phyloP scores from a whole-genome alignment of 2,113 vertebrate genomes.

The Ochotona princeps region DNA sequence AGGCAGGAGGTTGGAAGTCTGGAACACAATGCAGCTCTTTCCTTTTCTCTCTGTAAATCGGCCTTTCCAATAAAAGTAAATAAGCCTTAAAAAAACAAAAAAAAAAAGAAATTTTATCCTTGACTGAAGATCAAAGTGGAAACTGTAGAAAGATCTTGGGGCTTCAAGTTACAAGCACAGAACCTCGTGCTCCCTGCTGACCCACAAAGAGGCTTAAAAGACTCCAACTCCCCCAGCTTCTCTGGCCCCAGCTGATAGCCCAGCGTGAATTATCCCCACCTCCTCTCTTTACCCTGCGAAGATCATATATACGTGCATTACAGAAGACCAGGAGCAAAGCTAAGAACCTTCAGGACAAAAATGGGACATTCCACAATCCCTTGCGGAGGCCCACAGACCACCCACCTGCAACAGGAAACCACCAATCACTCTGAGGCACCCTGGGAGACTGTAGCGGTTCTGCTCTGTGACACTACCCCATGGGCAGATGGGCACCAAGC shows the following conservation, averaged over 20 bases:
- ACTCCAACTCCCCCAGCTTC: neutral
- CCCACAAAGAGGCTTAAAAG: neutral
- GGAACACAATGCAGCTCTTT: no score
- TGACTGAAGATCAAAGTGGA: neutral
- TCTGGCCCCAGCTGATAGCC: neutral
- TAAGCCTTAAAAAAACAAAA: neutral
- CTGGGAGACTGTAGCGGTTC: neutral
- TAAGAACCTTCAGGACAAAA: neutral
- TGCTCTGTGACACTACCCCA: neutral
- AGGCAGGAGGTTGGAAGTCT: no score
- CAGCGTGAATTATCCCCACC: neutral
- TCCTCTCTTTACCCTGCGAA: neutral
- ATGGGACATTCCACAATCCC: neutral
- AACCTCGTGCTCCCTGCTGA: neutral
- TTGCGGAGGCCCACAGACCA: neutral
- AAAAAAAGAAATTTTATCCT: neutral
- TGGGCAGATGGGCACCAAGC: neutral
- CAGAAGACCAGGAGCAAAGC: neutral
- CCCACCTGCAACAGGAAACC: neutral
- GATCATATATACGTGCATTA: neutral
- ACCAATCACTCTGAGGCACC: neutral
- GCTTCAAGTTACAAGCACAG: slow-evolving; percentile 33
- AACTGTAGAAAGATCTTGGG: neutral
- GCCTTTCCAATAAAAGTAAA: neutral
- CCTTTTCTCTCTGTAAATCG: no score